These are phyloP conservation scores for Ictidomys tridecemlineatus DNA, from an alignment of 2,113 vertebrate species.

Conservation along the genomic window DNA sequence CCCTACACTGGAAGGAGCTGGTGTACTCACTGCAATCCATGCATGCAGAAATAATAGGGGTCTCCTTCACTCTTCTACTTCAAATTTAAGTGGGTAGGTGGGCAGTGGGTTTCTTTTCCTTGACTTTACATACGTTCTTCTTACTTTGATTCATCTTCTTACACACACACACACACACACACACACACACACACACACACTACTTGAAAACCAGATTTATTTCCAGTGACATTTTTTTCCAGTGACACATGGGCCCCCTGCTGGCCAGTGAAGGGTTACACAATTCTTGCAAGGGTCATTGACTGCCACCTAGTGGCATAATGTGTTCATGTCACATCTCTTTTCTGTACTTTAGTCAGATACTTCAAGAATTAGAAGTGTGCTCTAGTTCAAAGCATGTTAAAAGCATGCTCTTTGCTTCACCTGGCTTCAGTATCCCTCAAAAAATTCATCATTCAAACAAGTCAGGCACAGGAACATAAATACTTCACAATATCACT, in stretches of 20 bases:
- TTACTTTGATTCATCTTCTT: background rate
- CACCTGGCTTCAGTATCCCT: background rate
- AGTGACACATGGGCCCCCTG: background rate
- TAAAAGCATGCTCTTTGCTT: background rate
- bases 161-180: background rate
- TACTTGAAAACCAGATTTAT: background rate
- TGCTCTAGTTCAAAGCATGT: background rate
- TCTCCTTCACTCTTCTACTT: background rate
- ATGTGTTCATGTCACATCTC: background rate
- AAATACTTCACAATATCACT: background rate
- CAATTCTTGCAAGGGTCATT: background rate
- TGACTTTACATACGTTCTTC: background rate
- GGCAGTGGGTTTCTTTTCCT: background rate
- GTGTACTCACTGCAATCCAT: no score
- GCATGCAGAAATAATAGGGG: background rate
- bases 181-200: background rate
- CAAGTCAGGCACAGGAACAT: background rate
- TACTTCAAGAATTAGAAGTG: background rate
- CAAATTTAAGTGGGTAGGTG: background rate
- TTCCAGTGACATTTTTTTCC: accelerated
- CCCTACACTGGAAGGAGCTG: background rate
- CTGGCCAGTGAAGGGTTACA: background rate
- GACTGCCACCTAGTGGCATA: constrained; percentile 50
- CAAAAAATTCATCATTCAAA: background rate
- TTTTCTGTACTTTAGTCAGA: background rate